These are phyloP conservation scores for Drepana arcuata DNA, from an alignment of 1,140 invertebrate species.

Conservation along the genomic window DNA sequence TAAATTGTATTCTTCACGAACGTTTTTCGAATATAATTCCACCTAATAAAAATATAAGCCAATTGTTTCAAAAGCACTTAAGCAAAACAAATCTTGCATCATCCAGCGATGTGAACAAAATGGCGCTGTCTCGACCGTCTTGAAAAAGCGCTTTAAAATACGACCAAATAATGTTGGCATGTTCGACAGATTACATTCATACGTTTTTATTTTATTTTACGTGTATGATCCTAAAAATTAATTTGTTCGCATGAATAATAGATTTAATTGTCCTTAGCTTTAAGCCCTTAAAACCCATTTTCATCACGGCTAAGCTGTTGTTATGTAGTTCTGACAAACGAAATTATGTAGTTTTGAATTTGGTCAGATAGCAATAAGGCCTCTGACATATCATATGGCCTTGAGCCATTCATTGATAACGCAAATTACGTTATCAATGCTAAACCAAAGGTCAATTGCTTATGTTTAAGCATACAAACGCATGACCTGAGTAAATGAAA, in stretches of 20 bases:
- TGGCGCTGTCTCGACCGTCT: conserved; percentile 39
- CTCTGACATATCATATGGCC: conserved; percentile 15
- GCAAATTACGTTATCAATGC: neutral
- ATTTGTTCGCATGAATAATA: too few relatives aligned
- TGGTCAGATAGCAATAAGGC: conserved; percentile 5
- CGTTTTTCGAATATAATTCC: neutral
- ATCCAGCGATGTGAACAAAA: conserved; percentile 58
- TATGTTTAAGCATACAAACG: too few relatives aligned
- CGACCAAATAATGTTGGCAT: conserved; percentile 26
- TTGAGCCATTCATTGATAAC: conserved; percentile 12
- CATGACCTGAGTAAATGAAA: too few relatives aligned
- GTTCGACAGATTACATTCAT: neutral
- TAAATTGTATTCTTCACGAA: neutral
- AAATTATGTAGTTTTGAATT: neutral
- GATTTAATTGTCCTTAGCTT: neutral
- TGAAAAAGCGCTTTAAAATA: conserved; percentile 57
- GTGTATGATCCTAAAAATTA: too few relatives aligned
- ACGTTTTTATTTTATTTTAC: too few relatives aligned
- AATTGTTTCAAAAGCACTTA: neutral
- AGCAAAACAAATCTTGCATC: conserved; percentile 33
- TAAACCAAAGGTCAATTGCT: neutral
- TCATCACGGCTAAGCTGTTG: too few relatives aligned
- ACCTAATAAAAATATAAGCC: neutral
- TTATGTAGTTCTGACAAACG: too few relatives aligned
- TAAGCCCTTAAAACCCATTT: too few relatives aligned